Evolutionary conservation across 2,888 invertebrate genomes (phyloP), one percentile per base, ranked within the genome.

Genomic region (Volucella bombylans): DNA sequence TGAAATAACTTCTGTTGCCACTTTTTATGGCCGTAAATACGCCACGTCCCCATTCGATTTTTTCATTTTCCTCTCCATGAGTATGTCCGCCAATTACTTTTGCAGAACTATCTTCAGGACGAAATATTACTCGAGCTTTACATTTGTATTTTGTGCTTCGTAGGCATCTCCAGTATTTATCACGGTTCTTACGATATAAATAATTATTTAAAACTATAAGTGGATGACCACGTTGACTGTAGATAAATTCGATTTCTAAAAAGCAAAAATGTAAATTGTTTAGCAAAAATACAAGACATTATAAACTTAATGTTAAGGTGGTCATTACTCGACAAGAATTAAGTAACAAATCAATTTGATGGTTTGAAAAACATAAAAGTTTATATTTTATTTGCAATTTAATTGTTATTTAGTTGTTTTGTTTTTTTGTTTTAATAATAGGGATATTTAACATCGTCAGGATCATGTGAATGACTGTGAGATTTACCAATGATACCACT

Each of bases 141-240:
- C 90, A 90, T 78, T 88, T 88, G 62, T 87, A 87, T 86, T 89
- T 89, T 9, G 89, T 88, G 68, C 89, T 89, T 12, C 89, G 88
- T 54, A 89, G 87, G 45, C 90, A 90, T 57, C 90, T 87, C 90
- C 90, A 90, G 77, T 90, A 90, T 80, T 88, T 88, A 23, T 87
- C 88, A 10, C 90, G 88, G 87, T 90, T 90, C 67, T 88, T 89
- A 6, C 90, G 89, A 87, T 88, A 90, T 23, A 90, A 86, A 87
- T 88, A 90, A 72, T 89, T 88, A 55, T 89, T 82, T 38, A 89
- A 82, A 23, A 90, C 88, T 1, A 90, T 87, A 38, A 90, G 82
- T 12, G 90, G 90, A 31, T 87, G 88, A 12, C 90, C 90, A 6
- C 90, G 88, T 83, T 89, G 89, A 78, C 89, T 90, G 69, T 88